phyloP scores from a whole-genome alignment of 2,888 invertebrate genomes.

The Keiferia lycopersicella region DNA sequence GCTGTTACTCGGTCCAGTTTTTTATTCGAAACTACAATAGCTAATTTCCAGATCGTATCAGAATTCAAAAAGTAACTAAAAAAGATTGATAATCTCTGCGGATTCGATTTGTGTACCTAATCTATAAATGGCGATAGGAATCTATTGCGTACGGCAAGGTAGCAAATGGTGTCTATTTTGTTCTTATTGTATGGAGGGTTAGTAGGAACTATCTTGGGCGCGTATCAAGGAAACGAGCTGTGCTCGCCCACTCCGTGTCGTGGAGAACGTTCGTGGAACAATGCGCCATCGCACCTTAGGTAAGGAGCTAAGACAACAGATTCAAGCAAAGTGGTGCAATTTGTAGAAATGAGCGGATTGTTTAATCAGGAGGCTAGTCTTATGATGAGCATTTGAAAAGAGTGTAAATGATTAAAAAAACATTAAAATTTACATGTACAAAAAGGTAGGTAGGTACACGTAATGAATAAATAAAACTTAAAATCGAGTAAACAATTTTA shows the following conservation, averaged over 20 bases:
- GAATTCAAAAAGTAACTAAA: neutral
- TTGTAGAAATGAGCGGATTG: conserved; percentile 8
- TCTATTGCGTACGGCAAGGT: conserved; percentile 15
- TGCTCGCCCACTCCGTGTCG: conserved; percentile 42
- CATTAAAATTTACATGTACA: too few relatives aligned
- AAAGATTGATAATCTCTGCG: neutral
- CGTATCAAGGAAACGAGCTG: conserved; percentile 44
- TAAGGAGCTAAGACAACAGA: conserved; percentile 21
- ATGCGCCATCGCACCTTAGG: conserved; percentile 48
- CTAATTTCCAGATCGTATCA: conserved; percentile 17
- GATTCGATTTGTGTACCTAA: conserved; percentile 3
- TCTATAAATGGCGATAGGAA: conserved; percentile 32
- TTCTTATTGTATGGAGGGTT: conserved; percentile 15
- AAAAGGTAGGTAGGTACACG: too few relatives aligned
- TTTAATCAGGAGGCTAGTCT: too few relatives aligned
- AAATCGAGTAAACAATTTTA: too few relatives aligned
- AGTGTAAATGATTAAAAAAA: neutral
- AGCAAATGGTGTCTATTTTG: conserved; percentile 5
- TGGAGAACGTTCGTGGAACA: conserved; percentile 46
- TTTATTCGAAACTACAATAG: conserved; percentile 19
- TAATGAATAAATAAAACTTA: too few relatives aligned
- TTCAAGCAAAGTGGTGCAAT: conserved; percentile 25
- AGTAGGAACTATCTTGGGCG: conserved; percentile 33
- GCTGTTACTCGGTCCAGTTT: conserved; percentile 44
- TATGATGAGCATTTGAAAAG: too few relatives aligned